These are phyloP conservation scores for Craniophora ligustri DNA, from an alignment of 2,888 invertebrate species.

Conservation along the genomic window DNA sequence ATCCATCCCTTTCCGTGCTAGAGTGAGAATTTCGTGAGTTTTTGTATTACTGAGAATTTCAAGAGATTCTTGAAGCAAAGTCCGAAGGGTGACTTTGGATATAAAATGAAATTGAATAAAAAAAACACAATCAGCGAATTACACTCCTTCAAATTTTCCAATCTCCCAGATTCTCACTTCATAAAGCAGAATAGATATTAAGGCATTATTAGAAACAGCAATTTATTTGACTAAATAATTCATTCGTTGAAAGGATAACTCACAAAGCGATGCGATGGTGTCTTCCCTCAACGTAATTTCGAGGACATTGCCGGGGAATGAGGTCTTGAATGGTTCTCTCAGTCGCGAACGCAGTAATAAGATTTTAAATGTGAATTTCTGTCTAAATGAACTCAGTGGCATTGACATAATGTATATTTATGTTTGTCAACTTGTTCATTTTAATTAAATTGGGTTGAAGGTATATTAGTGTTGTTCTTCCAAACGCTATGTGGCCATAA, in stretches of 20 bases:
- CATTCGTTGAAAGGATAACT: conserved; percentile 68
- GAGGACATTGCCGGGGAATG: conserved; percentile 64
- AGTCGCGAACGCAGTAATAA: conserved; percentile 71
- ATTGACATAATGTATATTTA: conserved; percentile 62
- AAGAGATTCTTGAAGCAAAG: conserved; percentile 16
- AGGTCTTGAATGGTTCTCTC: conserved; percentile 54
- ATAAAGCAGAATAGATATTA: conserved; percentile 57
- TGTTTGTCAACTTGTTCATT: conserved; percentile 50
- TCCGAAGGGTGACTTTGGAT: conserved; percentile 20
- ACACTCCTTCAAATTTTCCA: conserved; percentile 37
- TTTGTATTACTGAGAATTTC: conserved; percentile 12
- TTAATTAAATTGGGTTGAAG: conserved; percentile 50
- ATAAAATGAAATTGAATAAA: conserved; percentile 54
- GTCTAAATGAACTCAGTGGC: conserved; percentile 70
- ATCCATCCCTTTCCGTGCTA: neutral
- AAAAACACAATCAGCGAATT: conserved; percentile 27
- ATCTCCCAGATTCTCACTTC: conserved; percentile 60
- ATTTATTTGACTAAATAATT: conserved; percentile 69
- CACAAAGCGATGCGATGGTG: conserved; percentile 61
- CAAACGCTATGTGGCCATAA: neutral
- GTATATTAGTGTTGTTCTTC: conserved; percentile 47
- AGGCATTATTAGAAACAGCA: conserved; percentile 59
- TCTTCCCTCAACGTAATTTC: conserved; percentile 69
- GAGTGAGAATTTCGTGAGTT: conserved; percentile 24
- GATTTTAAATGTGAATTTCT: conserved; percentile 80